Percentiles rank a stretch among this genome's conserved stretches.
These are phyloP conservation scores for Sturnira hondurensis DNA, from an alignment of 2,113 vertebrate genomes.

Conservation along the genomic window DNA sequence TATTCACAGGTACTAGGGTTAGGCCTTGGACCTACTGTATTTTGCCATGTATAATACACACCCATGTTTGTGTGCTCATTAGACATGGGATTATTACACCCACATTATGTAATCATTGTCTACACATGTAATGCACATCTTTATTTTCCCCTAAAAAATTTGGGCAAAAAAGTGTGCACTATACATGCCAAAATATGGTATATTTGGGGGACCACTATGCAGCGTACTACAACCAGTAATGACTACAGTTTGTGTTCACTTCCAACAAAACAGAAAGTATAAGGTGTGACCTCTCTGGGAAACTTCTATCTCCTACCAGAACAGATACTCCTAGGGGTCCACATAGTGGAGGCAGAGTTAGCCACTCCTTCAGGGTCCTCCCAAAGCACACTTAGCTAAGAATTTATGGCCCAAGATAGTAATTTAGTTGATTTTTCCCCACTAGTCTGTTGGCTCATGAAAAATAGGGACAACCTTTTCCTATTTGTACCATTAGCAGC, in stretches of 20 bases:
- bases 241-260: no score
- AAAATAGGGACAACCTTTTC: background rate
- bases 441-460: background rate
- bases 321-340: fast-evolving
- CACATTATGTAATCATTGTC: no score
- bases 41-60: no score
- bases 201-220: background rate
- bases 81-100: no score
- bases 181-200: no score
- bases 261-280: background rate
- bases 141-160: no score
- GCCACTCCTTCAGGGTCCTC: background rate
- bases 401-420: background rate
- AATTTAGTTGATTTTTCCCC: background rate
- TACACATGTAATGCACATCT: no score
- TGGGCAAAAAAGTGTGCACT: no score
- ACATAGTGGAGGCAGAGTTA: background rate
- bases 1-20: background rate
- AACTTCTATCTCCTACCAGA: background rate
- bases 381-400: background rate
- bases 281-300: background rate
- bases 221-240: background rate
- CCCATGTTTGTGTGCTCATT: no score
- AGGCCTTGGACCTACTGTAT: background rate
- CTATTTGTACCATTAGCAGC: background rate